A percentile compares a stretch with the other conserved stretches of the same genome.
phyloP scores from a whole-genome alignment of 2,113 vertebrate genomes.

The Heterocephalus glaber region DNA sequence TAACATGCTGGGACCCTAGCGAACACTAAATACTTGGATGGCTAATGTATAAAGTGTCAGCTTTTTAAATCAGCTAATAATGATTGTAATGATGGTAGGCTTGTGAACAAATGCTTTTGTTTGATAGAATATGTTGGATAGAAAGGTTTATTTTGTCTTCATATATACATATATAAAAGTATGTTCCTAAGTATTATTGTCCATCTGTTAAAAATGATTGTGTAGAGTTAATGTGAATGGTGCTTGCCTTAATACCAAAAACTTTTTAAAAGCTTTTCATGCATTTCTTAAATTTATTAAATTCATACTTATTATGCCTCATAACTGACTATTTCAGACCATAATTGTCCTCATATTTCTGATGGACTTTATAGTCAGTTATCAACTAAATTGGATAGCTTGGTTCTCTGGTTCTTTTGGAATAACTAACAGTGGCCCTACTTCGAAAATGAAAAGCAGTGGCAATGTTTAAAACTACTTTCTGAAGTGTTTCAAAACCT shows the following conservation, averaged over 20 bases:
- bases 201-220: not conserved
- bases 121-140: not conserved
- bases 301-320: not conserved
- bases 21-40: not conserved
- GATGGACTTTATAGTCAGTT: not conserved
- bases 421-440: not conserved
- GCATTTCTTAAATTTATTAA: not conserved
- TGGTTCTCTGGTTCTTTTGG: not conserved
- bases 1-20: not conserved
- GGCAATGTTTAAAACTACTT: not conserved
- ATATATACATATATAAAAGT: not conserved
- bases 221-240: not conserved
- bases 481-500: constrained; percentile 10
- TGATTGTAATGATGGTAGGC: not conserved
- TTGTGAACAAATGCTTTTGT: not conserved
- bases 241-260: constrained; percentile 17
- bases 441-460: constrained; percentile 27
- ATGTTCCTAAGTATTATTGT: not conserved
- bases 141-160: constrained; percentile 26
- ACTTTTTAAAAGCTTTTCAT: not conserved
- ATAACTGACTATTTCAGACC: not conserved
- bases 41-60: not conserved
- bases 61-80: constrained; percentile 5
- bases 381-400: not conserved
- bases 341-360: not conserved